Percentiles rank a stretch among this genome's conserved stretches.
phyloP scores from a whole-genome alignment of 1,140 invertebrate species.

The Drosophila pandora region DNA sequence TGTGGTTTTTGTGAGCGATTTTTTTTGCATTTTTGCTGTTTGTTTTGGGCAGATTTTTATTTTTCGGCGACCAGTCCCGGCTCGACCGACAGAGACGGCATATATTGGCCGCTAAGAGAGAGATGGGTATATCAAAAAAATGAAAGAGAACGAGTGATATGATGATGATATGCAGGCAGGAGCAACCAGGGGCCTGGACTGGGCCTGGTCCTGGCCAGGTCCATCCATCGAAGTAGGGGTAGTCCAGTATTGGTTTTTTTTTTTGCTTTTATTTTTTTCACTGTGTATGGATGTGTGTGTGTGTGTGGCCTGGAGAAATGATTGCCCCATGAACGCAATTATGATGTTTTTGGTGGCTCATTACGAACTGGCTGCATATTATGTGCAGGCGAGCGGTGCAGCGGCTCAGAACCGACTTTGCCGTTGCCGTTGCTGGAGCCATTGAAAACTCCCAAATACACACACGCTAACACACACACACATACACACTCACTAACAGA shows the following conservation, averaged over 20 bases:
- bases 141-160: not conserved
- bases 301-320: constrained; percentile 28
- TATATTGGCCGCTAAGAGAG: not conserved
- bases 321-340: constrained; percentile 17
- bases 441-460: constrained; percentile 62
- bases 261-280: too few species aligned
- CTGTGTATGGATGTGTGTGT: not conserved
- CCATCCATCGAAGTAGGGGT: constrained; percentile 64
- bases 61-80: constrained; percentile 69
- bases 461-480: constrained; percentile 18
- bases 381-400: constrained; percentile 69
- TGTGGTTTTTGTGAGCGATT: constrained; percentile 18
- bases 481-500: constrained; percentile 12
- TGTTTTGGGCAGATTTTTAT: constrained; percentile 81
- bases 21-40: constrained; percentile 54
- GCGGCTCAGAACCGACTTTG: constrained; percentile 77
- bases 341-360: constrained; percentile 56
- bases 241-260: constrained; percentile 23
- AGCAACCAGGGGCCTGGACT: constrained; percentile 11
- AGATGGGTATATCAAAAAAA: constrained; percentile 1
- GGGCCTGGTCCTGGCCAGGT: constrained; percentile 34
- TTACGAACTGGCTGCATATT: constrained; percentile 74
- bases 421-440: constrained; percentile 57
- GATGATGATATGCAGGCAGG: constrained; percentile 6
- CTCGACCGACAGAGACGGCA: constrained; percentile 43